Base-by-base conservation (phyloP, 2,797 vertebrate species). In the Aratinga solstitialis region DNA sequence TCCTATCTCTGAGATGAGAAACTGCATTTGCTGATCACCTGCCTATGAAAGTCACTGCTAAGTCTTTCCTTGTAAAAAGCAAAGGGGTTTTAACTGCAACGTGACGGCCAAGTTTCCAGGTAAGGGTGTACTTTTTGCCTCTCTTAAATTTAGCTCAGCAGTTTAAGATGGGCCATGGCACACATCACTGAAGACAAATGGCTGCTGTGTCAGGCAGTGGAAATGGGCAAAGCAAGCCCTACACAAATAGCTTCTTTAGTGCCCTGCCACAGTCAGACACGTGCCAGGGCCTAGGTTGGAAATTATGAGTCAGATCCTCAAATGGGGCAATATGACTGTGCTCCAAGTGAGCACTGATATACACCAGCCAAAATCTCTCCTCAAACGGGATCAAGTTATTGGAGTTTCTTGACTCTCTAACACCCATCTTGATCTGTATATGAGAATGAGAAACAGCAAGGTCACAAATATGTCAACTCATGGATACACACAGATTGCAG, bases 401-500 rank as follows among this genome's bases (percentile, higher is more conserved):
- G 72, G 76, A 66, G 66, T 83, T 95, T 86, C 82, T 87, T 84
- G 84, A 89, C 72, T 91, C 38, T 81, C 53, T 88, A 69, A 74
- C 51, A 68, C n/a, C 58, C 2, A 0, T 29, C 74, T 63, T 84
- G 74, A 66, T 89, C 75, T n/a, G 58, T 79, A 36, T 61, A 58
- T 71, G 47, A 62, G 68, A 68, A 91, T 93, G 73, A 93, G 84
- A 94, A 95, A 92, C 17, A 11, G 74, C 79, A 63, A 20, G 58
- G 84, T 95, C 94, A 88, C 93, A 97, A 90, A 88, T 89, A 77
- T 61, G 78, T 88, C 53, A 94, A 43, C 53, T 92, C 74, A 61
- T 69, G 91, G 51, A 80, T 91, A 94, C 84, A 96, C 95, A 97
- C 94, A 97, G 97, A 98, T 97, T 98, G 98, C 81, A 86, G 84